phyloP scores from a whole-genome alignment of 2,113 vertebrate species.

The Scalopus aquaticus region DNA sequence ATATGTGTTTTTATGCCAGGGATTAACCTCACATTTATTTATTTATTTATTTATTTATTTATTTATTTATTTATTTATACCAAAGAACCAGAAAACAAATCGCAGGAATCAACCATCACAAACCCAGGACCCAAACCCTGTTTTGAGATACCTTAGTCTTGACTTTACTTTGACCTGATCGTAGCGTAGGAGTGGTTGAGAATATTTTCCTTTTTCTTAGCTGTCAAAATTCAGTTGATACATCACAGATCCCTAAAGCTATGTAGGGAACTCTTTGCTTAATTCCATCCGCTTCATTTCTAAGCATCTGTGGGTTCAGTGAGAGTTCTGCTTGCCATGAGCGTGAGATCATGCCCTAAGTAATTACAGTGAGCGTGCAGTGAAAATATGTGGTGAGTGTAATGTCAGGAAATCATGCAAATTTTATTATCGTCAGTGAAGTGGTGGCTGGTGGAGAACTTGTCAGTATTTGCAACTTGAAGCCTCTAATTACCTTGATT shows the following conservation, averaged over 20 bases:
- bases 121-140: not conserved
- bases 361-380: slow-evolving; percentile 73
- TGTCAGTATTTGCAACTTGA: slow-evolving; percentile 74
- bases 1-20: not conserved
- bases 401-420: slow-evolving; percentile 82
- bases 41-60: not conserved
- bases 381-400: slow-evolving; percentile 76
- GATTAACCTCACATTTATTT: not conserved
- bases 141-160: slow-evolving; percentile 29
- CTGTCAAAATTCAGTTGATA: slow-evolving; percentile 71
- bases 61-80: not conserved
- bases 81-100: slow-evolving; percentile 51
- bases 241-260: slow-evolving; percentile 76
- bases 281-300: slow-evolving; percentile 57
- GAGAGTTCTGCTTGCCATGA: slow-evolving; percentile 76
- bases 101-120: not conserved
- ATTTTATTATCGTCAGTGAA: slow-evolving; percentile 75
- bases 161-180: slow-evolving; percentile 32
- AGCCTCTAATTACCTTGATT: slow-evolving; percentile 77
- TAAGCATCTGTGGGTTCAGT: slow-evolving; percentile 77
- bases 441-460: slow-evolving; percentile 70
- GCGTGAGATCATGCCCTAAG: slow-evolving; percentile 76
- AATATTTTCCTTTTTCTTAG: slow-evolving; percentile 55
- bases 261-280: slow-evolving; percentile 71
- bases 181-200: slow-evolving; percentile 47